These are phyloP conservation scores for Atopsyche davidsoni DNA, from an alignment of 1,140 invertebrate genomes.

Conservation along the genomic window DNA sequence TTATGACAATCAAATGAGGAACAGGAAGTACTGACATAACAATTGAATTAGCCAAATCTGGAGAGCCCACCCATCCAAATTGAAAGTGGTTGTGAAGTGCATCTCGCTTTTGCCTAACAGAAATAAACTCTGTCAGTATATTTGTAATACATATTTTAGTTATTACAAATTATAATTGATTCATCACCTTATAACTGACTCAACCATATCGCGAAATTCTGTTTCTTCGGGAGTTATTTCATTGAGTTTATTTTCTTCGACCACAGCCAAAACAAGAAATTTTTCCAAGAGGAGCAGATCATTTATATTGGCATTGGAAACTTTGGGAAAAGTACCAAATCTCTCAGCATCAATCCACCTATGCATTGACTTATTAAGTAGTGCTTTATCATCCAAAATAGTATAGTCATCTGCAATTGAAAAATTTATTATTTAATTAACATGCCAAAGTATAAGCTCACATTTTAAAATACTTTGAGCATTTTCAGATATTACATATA, in stretches of 20 bases:
- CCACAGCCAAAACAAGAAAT: slow-evolving; percentile 77
- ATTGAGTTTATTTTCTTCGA: slow-evolving; percentile 82
- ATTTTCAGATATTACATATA: not conserved
- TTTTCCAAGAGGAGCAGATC: slow-evolving; percentile 79
- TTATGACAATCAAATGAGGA: slow-evolving; percentile 83
- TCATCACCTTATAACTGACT: slow-evolving; percentile 62
- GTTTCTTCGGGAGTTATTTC: slow-evolving; percentile 74
- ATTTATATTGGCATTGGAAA: slow-evolving; percentile 77
- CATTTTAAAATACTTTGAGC: slow-evolving; percentile 8
- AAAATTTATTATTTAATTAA: slow-evolving; percentile 11
- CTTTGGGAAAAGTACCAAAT: slow-evolving; percentile 85
- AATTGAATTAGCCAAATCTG: slow-evolving; percentile 84
- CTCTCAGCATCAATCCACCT: slow-evolving; percentile 88
- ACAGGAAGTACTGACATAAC: slow-evolving; percentile 77
- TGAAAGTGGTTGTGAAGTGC: slow-evolving; percentile 80
- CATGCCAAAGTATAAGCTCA: slow-evolving; percentile 1
- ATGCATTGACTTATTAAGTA: slow-evolving; percentile 62
- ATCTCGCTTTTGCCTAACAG: slow-evolving; percentile 58
- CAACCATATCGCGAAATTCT: slow-evolving; percentile 79
- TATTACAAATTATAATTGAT: not conserved
- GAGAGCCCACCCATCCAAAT: slow-evolving; percentile 86
- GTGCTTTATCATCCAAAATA: slow-evolving; percentile 44
- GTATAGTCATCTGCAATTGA: slow-evolving; percentile 41
- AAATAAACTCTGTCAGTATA: slow-evolving; percentile 15
- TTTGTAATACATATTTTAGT: not conserved